Evolutionary conservation across 2,888 invertebrate genomes (phyloP).

Genomic region (Ellobium chinense): DNA sequence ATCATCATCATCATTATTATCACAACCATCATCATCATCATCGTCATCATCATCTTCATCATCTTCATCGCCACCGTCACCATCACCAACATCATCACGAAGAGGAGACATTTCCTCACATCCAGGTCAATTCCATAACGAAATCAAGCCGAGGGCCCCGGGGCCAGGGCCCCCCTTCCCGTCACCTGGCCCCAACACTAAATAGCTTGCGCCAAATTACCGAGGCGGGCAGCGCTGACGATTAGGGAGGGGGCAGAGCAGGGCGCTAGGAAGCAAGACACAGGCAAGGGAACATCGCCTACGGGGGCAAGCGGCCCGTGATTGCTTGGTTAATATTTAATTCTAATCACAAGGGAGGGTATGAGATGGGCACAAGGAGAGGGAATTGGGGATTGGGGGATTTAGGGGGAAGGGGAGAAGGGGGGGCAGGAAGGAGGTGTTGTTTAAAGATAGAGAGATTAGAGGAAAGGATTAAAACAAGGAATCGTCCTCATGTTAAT

Average conservation of each 20-base stretch:
- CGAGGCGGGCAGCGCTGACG: background rate
- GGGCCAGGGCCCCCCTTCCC: background rate
- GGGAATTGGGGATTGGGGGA: too few species aligned
- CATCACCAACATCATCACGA: too few species aligned
- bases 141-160: background rate
- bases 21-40: background rate
- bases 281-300: background rate
- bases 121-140: background rate
- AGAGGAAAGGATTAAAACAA: background rate
- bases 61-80: too few species aligned
- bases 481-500: too few species aligned
- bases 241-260: background rate
- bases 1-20: slow-evolving; percentile 17
- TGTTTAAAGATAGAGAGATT: slow-evolving; percentile 3
- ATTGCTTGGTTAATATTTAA: slow-evolving; percentile 29
- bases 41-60: background rate
- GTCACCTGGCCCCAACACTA: background rate
- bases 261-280: background rate
- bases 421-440: background rate
- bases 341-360: slow-evolving; percentile 28
- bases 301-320: background rate
- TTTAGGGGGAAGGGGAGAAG: background rate
- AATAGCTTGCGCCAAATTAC: slow-evolving; percentile 10
- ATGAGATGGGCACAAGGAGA: background rate
- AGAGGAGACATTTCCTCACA: too few species aligned